Conservation (phyloP, 2,797 vertebrate genomes). For the Catamblyrhynchus diadema region DNA sequence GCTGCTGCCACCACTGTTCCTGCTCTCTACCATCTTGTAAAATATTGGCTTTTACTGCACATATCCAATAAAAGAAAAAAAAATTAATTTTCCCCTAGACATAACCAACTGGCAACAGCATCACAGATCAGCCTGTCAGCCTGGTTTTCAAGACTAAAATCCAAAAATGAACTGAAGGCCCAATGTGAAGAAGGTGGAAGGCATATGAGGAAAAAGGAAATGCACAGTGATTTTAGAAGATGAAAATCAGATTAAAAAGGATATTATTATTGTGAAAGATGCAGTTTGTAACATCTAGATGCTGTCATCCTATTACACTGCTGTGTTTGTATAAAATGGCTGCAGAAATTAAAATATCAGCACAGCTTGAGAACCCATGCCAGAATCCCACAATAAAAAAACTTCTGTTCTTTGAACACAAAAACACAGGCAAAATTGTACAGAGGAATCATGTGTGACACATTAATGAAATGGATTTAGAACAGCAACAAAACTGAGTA, state of each 20-base stretch:
- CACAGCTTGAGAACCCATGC: neutral
- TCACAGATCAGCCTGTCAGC: neutral
- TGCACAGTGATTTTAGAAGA: neutral
- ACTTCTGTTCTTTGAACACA: neutral
- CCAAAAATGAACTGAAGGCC: neutral
- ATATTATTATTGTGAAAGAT: neutral
- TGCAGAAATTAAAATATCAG: neutral
- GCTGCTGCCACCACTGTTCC: neutral
- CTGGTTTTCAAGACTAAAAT: neutral
- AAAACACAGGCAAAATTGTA: neutral
- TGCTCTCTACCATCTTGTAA: constrained; percentile 13
- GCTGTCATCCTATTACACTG: neutral
- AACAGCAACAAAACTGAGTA: neutral
- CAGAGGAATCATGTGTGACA: neutral
- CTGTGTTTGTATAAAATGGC: neutral
- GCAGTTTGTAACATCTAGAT: neutral
- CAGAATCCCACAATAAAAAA: neutral
- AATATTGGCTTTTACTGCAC: constrained; percentile 43
- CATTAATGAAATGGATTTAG: accelerated
- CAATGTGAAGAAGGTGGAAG: neutral
- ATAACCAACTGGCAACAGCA: constrained; percentile 9
- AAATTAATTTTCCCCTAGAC: neutral
- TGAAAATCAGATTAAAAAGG: neutral
- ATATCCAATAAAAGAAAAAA: neutral
- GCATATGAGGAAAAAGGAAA: neutral